Evolutionary conservation across 2,888 invertebrate genomes (phyloP).

Genomic region (Eulithis prunata): DNA sequence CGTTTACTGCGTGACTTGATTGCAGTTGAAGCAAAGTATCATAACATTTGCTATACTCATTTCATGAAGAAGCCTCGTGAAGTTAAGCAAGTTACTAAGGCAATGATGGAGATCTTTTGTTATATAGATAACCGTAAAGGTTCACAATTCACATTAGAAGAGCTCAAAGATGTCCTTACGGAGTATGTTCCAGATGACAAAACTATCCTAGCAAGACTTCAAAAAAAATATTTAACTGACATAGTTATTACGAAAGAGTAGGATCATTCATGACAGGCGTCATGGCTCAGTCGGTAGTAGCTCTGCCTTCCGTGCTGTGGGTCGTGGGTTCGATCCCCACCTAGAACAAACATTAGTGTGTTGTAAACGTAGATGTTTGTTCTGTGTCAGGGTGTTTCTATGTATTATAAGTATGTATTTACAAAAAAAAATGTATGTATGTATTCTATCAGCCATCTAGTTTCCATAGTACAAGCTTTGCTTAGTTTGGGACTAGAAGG

Average conservation of each 20-base stretch:
- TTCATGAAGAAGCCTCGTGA: neutral
- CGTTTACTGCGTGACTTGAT: conserved; percentile 2
- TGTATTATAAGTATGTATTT: too few relatives aligned
- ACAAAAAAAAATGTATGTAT: too few relatives aligned
- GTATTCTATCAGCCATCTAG: too few relatives aligned
- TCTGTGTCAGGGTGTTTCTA: too few relatives aligned
- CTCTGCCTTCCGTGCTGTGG: too few relatives aligned
- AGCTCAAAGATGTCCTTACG: conserved; percentile 2
- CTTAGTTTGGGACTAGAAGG: too few relatives aligned
- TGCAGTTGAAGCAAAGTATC: conserved; percentile 3
- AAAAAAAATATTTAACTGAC: conserved; percentile 1
- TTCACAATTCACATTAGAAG: neutral
- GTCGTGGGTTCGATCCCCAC: too few relatives aligned
- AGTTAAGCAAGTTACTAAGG: conserved; percentile 1
- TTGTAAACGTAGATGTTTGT: too few relatives aligned
- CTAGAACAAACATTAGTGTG: too few relatives aligned
- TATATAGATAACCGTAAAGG: neutral
- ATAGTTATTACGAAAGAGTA: neutral
- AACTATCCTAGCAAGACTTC: neutral
- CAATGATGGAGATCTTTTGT: conserved; percentile 4
- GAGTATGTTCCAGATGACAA: neutral
- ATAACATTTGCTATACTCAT: neutral
- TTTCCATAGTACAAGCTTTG: too few relatives aligned
- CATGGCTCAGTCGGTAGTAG: too few relatives aligned
- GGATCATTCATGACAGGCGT: conserved; percentile 2